Evolutionary conservation across 2,797 vertebrate genomes (phyloP), one percentile per base, ranked within the genome.

Genomic region (Aselliscus stoliczkanus): DNA sequence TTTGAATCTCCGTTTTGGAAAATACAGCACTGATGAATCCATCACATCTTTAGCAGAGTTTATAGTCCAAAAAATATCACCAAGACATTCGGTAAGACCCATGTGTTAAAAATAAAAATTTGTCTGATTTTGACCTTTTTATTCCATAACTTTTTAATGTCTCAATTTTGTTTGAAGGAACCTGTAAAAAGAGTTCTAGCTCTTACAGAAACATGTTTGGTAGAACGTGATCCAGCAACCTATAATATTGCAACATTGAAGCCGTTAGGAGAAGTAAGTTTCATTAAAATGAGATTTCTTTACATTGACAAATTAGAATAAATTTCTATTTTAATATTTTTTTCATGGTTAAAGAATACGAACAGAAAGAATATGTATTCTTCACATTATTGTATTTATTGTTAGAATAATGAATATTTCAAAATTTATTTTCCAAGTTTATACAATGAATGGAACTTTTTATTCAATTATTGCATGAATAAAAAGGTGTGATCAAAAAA

Each of bases 31-130:
- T 2, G 99, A 99, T 84, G 99, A 99, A 96, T 99, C 99, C 96
- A 99, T 99, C 97, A 99, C 99, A 6, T 99, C 99, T n/a, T 98
- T 99, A 98, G 99, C 99, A 4, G 99, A 99, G 98, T 99, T 99
- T 52, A 98, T 99, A 96, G 99, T 99, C 96, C 99, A 99, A 98
- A 99, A 99, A 98, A 98, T 99, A 98, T 99, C 99, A 10, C 98
- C 99, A 70, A 99, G 99, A 65, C 99, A 99, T 96, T 90, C 81
- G 99, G 99, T 99, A 97, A 99, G 99, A 85, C 2, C 72, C 54
- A 7, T 76, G 39, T 79, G 73, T 23, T 92, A 60, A 96, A 97
- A 27, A 67, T 72, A 52, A 31, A 69, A 93, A 82, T 87, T 44
- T 95, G 12, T 56, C 39, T 94, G 44, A 37, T 75, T 94, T 70